Evolutionary conservation across 2,888 invertebrate species (phyloP), one percentile per base, ranked within the genome.

Genomic region (Myopa tessellatipennis): DNA sequence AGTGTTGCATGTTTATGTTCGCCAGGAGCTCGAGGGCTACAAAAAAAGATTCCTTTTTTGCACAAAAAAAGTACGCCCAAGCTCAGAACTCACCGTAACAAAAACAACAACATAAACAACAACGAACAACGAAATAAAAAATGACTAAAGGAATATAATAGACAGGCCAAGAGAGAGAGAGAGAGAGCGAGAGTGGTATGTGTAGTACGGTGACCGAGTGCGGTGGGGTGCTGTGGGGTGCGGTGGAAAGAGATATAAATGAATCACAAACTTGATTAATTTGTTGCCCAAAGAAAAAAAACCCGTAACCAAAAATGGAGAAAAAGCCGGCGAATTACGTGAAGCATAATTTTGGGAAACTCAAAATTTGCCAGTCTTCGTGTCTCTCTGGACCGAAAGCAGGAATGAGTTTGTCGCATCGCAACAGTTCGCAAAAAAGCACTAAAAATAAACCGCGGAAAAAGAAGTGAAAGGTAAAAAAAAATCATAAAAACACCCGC

Each of bases 401-500:
- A 12, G 55, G 16, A 55, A n/a, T 55, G 10, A n/a, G 10, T n/a
- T n/a, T n/a, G 16, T n/a, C 10, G 5, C 14, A 40, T 61, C 73
- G 60, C 72, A 60, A 58, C 73, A 40, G 63, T 61, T 40, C 40
- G 40, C 73, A 73, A 50, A 6, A 5, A 38, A 18, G 6, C 26
- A 18, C 14, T 52, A 34, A 70, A 52, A 70, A 52, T 34, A 38
- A 34, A 58, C 16, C 38, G 8, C 69, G 16, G 4, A 58, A 26
- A 34, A 34, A 60, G 40, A 60, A 72, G 34, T 36, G 60, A 6
- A 40, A 36, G 26, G n/a, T 18, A 5, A n/a, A 73, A 63, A 61
- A 26, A 34, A 26, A 26, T 12, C 18, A 26, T 18, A 45, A 61
- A 61, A n/a, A 18, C 86, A 83, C 78, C 84, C 86, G 87, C 85